Evolutionary conservation across 1,140 invertebrate genomes (phyloP), one percentile per base, ranked within the genome.

Genomic region (Monochamus saltuarius): DNA sequence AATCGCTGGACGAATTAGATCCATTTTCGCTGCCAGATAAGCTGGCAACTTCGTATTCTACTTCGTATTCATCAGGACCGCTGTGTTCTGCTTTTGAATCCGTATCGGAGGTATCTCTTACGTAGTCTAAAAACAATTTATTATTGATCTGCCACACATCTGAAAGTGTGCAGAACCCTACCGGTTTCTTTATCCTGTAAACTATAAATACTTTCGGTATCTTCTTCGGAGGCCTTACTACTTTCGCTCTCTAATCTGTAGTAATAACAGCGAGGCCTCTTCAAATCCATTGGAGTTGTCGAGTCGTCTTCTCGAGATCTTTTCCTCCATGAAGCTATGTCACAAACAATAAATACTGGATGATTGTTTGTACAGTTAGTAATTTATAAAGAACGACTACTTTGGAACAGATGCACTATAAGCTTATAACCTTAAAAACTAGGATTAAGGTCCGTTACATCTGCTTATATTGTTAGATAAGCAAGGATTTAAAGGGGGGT

Each of bases 191-290:
- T 66, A 13, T 60, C 73, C 59, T 76, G 75, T 10, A 76, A 45
- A 51, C 75, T 76, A 51, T 71, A 59, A 7, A 76, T 62, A 62
- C 73, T 75, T 62, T 76, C 75, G 9, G 72, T 73, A 47, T 70
- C 71, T 39, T 73, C 72, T 45, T 69, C 70, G 3, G 72, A 73
- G 1, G 56, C 55, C 34, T 50, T 54, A 0, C 71, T 71, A 54
- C 73, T 76, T 61, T 76, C 73, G 49, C 71, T 73, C 51, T 69
- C 72, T 49, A 75, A 56, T 9, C 67, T 61, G 42, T 64, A 67
- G 37, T 65, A 65, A 35, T 62, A 62, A 16, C 22, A 16, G 22
- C 62, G 59, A 1, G 65, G 64, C n/a, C 49, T 52, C 56, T 67
- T 70, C 16, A 52, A n/a, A 8, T 68, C 62, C 16, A 56, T 59